A percentile compares a stretch with the other conserved stretches of the same genome.
These are phyloP conservation scores for Empidonax alnorum DNA, from an alignment of 2,113 vertebrate species.

Conservation along the genomic window DNA sequence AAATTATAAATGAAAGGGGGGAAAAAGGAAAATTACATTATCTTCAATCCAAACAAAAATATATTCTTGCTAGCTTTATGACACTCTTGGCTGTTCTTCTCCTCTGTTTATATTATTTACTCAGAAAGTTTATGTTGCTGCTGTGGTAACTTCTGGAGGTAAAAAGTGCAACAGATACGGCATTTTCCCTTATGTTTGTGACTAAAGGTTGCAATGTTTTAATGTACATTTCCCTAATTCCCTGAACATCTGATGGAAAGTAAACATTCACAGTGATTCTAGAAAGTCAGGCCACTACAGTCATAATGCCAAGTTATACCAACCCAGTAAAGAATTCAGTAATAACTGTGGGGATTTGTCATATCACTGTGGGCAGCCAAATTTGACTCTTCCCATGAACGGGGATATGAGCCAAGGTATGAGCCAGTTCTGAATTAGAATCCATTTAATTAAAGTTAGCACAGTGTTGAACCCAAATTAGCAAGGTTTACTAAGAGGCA, in stretches of 20 bases:
- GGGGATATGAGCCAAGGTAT: not conserved
- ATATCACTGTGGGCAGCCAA: not conserved
- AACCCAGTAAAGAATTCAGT: not conserved
- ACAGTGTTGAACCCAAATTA: slow-evolving; percentile 17
- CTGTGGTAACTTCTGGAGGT: not conserved
- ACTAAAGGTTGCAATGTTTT: not conserved
- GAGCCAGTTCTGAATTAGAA: slow-evolving; percentile 19
- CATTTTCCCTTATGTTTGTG: not conserved
- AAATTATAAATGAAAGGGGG: not conserved
- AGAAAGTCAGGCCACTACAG: not conserved
- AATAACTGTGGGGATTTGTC: not conserved
- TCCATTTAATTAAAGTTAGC: slow-evolving; percentile 46
- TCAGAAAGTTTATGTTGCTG: not conserved
- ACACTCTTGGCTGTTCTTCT: not conserved
- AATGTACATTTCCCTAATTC: not conserved
- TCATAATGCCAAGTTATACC: not conserved
- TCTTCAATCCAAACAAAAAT: not conserved
- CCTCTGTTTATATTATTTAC: not conserved
- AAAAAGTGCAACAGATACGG: not conserved
- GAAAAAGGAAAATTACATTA: not conserved
- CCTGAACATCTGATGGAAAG: not conserved
- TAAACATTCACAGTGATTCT: not conserved
- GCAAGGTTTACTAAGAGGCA: slow-evolving; percentile 6
- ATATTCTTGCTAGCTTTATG: not conserved
- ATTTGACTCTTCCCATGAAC: not conserved